These are phyloP conservation scores for Drosophila anomelani DNA, from an alignment of 2,888 invertebrate genomes.

Conservation along the genomic window DNA sequence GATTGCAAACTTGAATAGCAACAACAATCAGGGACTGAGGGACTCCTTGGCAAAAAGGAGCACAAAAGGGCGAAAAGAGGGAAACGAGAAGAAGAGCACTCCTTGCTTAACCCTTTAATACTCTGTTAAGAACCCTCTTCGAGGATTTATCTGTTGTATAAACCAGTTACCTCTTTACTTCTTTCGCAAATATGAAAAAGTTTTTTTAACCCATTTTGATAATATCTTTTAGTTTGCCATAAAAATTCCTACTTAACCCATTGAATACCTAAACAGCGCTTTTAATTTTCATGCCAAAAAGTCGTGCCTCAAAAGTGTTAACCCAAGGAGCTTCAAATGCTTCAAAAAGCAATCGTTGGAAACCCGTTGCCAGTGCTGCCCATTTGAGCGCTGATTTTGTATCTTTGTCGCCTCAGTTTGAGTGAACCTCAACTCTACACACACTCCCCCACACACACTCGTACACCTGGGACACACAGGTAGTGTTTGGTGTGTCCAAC, in stretches of 20 bases:
- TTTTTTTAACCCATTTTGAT: not conserved
- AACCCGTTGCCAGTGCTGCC: slow-evolving; percentile 72
- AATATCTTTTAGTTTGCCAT: too few relatives aligned
- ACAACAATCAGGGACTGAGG: slow-evolving; percentile 24
- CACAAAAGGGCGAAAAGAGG: slow-evolving; percentile 8
- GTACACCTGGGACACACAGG: slow-evolving; percentile 10
- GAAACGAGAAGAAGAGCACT: not conserved
- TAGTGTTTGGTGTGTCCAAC: slow-evolving; percentile 11
- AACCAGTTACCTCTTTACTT: too few relatives aligned
- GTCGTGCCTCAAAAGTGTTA: slow-evolving; percentile 14
- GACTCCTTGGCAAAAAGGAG: slow-evolving; percentile 50
- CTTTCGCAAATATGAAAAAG: too few relatives aligned
- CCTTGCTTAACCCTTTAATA: slow-evolving; percentile 18
- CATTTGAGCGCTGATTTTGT: slow-evolving; percentile 48
- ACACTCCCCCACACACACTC: slow-evolving; percentile 26
- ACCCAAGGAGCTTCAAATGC: slow-evolving; percentile 22
- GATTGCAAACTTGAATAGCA: slow-evolving; percentile 72
- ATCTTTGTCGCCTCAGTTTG: slow-evolving; percentile 58
- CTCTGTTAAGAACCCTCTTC: too few relatives aligned
- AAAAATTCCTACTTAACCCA: not conserved
- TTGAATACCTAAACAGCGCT: not conserved
- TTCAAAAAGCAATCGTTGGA: slow-evolving; percentile 10
- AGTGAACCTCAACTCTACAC: slow-evolving; percentile 33
- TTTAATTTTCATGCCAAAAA: not conserved
- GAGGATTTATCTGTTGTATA: not conserved